Evolutionary conservation across 2,888 invertebrate species (phyloP), one percentile per base, ranked within the genome.

Genomic region (Andrena marginata): DNA sequence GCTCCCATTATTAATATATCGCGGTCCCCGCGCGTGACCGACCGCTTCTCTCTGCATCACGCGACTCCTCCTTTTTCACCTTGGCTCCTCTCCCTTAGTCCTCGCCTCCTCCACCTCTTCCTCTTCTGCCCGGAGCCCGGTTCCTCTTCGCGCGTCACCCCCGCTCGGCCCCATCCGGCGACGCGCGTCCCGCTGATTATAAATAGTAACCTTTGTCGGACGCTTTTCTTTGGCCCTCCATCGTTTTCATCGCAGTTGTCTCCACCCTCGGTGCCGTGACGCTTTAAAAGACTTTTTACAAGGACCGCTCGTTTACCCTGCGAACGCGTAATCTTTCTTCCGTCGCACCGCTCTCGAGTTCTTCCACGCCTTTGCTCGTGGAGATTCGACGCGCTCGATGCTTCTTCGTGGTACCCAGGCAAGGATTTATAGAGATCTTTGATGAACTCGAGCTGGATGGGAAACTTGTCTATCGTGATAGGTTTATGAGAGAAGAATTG

Each of bases 181-280:
- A 69, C 87, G 82, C 76, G 78, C 80, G 81, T 70, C 74, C 79
- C 82, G 73, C 85, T 89, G 92, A 92, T 92, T 93, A 93, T 93
- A 93, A 93, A 93, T 93, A 93, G 93, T 93, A 92, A 91, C 89
- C 93, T 93, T 93, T 93, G 92, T 93, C 93, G 92, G 90, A 88
- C 87, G 86, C 84, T 90, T 90, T 91, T 91, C 89, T 91, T 91
- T 90, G 90, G 88, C 83, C 85, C 75, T 87, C 86, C 89, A 85
- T 86, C 82, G 85, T 85, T 86, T 42, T 77, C 86, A 84, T 84
- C 85, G 85, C 78, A 72, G 80, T 89, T 89, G 86, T 77, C 77
- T 87, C 74, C 82, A 81, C 62, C 74, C 77, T 60, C 63, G 42
- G 35, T 29, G 65, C 33, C 42, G 76, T 63, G 51, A 67, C 51